Conservation (phyloP, 2,113 vertebrate genomes). For the Silurus meridionalis region DNA sequence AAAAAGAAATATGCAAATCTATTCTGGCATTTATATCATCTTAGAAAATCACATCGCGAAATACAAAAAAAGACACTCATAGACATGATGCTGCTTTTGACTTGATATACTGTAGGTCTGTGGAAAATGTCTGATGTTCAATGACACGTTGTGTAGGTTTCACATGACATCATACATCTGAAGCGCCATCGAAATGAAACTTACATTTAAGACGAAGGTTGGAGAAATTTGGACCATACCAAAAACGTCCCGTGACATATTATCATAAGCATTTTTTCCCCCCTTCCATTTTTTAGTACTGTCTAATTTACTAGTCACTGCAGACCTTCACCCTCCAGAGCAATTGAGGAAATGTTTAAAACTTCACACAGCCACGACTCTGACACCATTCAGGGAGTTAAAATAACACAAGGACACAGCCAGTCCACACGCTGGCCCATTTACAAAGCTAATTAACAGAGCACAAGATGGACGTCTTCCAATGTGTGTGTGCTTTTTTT, state of each 20-base stretch:
- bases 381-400: constrained; percentile 24
- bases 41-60: background rate
- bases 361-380: constrained; percentile 25
- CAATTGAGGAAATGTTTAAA: constrained; percentile 7
- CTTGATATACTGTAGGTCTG: background rate
- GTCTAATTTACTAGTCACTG: background rate
- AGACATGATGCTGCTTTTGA: background rate
- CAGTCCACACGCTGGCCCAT: constrained; percentile 30
- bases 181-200: background rate
- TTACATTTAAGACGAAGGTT: background rate
- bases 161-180: background rate
- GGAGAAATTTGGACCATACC: background rate
- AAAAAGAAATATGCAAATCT: background rate
- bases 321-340: background rate
- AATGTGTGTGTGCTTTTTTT: constrained; percentile 23
- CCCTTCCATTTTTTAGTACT: background rate
- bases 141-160: background rate
- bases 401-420: constrained; percentile 29
- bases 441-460: constrained; percentile 45
- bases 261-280: background rate
- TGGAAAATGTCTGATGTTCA: background rate
- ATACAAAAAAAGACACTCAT: background rate
- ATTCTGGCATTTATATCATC: background rate
- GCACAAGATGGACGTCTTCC: constrained; percentile 35
- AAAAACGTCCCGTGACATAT: background rate